Base-by-base conservation (phyloP, 2,797 vertebrate species). In the Podarcis siculus region DNA sequence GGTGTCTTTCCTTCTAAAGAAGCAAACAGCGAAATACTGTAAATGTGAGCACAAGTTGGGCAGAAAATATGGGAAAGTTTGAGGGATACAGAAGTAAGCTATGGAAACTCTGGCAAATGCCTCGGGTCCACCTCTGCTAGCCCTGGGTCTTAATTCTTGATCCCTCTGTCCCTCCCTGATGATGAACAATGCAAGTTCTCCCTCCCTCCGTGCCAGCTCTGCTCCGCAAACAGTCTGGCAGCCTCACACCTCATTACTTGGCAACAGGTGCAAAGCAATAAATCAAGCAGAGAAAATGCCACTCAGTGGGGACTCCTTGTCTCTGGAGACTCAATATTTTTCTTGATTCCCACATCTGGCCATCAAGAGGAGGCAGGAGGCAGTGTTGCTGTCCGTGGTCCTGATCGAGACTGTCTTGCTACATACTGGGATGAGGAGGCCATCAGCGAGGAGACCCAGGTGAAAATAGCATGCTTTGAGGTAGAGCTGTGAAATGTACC, bases 231-330 rank as follows among this genome's bases (percentile, higher is more conserved):
- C 79, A 78, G 72, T 55, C 90, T 88, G 86, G 91, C 78, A 91
- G 73, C 49, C 89, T 89, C n/a, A 89, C 21, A 69, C 32, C 89
- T 88, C 89, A 90, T 85, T 86, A 90, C 89, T 83, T 94, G 91
- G 90, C 86, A 92, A 86, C 91, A 92, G 86, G 85, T 85, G 61
- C 39, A 87, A 87, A 89, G 87, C 81, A 84, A 93, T 89, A 90
- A 86, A 92, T 91, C 87, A 93, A 82, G 61, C 79, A 12, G 71
- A 86, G 79, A 88, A 87, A 93, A 81, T 72, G 83, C 82, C 90
- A 82, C 83, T 86, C 78, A 25, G 64, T 21, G 35, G 87, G 83
- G 55, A n/a, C 61, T 79, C 86, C 61, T 83, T 85, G 25, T 84
- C 91, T 89, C 73, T 35, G 42, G 84, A 94, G 86, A 86, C 15